phyloP scores from a whole-genome alignment of 92 coral and sea anemone genomes.

The Bergia puertoricense region DNA sequence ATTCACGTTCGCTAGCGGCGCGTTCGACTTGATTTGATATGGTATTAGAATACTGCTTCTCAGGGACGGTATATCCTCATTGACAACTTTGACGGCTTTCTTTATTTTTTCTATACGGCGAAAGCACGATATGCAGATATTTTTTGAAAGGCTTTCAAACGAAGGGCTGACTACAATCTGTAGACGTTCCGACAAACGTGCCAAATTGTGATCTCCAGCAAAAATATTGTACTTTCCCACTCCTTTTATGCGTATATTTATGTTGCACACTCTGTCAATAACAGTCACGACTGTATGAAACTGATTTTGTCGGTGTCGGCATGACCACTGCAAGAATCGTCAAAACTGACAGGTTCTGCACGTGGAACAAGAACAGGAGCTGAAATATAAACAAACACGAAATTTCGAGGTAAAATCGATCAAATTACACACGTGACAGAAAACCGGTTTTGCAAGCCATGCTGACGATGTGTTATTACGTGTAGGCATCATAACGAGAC shows the following conservation, averaged over 20 bases:
- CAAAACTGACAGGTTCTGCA: too few species aligned
- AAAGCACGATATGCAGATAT: slow-evolving; percentile 5
- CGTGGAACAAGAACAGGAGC: too few species aligned
- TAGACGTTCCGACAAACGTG: not conserved
- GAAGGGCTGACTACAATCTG: not conserved
- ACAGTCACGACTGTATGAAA: not conserved
- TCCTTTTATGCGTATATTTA: slow-evolving; percentile 1
- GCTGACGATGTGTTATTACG: too few species aligned
- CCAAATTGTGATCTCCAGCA: too few species aligned
- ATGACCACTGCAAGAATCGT: too few species aligned
- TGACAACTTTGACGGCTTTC: not conserved
- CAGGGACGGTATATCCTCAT: not conserved
- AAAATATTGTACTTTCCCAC: not conserved
- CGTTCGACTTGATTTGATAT: slow-evolving; percentile 1
- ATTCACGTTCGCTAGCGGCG: not conserved
- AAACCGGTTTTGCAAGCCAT: too few species aligned
- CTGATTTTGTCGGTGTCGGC: not conserved
- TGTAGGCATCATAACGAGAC: not conserved
- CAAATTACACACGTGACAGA: too few species aligned
- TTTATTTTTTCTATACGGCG: not conserved
- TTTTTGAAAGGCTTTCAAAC: not conserved
- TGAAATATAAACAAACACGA: too few species aligned
- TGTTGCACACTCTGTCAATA: not conserved
- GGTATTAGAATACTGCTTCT: not conserved
- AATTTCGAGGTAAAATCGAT: too few species aligned